These are phyloP conservation scores for Gonioctena quinquepunctata DNA, from an alignment of 1,140 invertebrate species.

Conservation along the genomic window DNA sequence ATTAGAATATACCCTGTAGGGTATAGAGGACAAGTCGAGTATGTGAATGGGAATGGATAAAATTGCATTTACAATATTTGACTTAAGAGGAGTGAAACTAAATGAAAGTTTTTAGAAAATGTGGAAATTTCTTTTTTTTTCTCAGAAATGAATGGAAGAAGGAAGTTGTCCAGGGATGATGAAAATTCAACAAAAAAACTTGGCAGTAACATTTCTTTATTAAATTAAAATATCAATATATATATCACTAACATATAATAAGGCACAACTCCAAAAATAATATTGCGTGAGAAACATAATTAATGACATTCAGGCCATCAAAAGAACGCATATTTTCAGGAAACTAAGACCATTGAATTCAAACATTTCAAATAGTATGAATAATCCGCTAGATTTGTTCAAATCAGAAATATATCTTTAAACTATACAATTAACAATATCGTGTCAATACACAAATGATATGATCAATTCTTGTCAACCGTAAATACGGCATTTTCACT, in stretches of 20 bases:
- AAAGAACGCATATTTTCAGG: not conserved
- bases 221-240: not conserved
- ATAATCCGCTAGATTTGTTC: slow-evolving; percentile 9
- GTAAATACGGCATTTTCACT: slow-evolving; percentile 20
- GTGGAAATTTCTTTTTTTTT: no score
- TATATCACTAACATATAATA: slow-evolving; percentile 13
- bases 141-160: no score
- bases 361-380: not conserved
- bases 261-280: slow-evolving; percentile 38
- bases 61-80: no score
- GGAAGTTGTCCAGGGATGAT: no score
- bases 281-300: slow-evolving; percentile 9
- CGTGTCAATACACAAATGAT: slow-evolving; percentile 38
- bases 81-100: no score
- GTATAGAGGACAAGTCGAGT: no score
- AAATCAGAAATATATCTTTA: not conserved
- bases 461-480: slow-evolving; percentile 52
- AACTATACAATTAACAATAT: slow-evolving; percentile 25
- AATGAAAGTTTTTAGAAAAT: no score
- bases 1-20: no score
- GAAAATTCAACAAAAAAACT: not conserved
- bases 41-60: no score
- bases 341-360: not conserved
- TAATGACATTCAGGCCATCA: not conserved
- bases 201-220: not conserved